Conservation (phyloP, 2,113 vertebrate genomes). For the Salvator merianae region DNA sequence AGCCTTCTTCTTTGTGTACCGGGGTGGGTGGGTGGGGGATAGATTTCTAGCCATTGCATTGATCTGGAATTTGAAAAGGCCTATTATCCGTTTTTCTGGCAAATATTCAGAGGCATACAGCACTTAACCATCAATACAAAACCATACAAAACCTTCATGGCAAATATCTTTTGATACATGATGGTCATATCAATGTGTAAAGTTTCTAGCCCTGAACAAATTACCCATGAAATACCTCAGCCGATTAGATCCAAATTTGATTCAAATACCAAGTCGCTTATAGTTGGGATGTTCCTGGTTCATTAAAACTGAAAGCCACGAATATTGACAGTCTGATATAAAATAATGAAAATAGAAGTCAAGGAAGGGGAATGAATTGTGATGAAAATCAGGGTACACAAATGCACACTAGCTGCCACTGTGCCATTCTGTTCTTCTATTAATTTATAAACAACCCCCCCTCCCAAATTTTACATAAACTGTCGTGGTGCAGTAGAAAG, state of each 20-base stretch:
- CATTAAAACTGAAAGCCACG: background rate
- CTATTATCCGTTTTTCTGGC: background rate
- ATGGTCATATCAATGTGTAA: too few species aligned
- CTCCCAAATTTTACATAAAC: too few species aligned
- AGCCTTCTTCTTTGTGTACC: background rate
- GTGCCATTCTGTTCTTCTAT: too few species aligned
- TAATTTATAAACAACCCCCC: too few species aligned
- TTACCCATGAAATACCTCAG: background rate
- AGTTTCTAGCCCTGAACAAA: too few species aligned
- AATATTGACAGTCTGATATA: background rate
- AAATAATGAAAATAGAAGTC: too few species aligned
- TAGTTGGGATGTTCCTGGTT: background rate
- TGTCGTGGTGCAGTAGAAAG: too few species aligned
- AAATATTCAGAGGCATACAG: accelerated
- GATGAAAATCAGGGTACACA: too few species aligned
- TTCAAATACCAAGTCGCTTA: background rate
- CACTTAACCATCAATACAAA: accelerated
- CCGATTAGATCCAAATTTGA: background rate
- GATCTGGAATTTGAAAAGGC: background rate
- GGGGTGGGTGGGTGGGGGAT: background rate
- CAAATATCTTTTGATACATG: too few species aligned
- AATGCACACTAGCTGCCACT: too few species aligned
- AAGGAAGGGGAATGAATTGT: too few species aligned
- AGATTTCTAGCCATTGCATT: background rate
- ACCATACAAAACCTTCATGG: accelerated